Percentiles rank a stretch among this genome's conserved stretches.
phyloP scores from a whole-genome alignment of 1,140 invertebrate genomes.

The Pseudomyrmex sp. region DNA sequence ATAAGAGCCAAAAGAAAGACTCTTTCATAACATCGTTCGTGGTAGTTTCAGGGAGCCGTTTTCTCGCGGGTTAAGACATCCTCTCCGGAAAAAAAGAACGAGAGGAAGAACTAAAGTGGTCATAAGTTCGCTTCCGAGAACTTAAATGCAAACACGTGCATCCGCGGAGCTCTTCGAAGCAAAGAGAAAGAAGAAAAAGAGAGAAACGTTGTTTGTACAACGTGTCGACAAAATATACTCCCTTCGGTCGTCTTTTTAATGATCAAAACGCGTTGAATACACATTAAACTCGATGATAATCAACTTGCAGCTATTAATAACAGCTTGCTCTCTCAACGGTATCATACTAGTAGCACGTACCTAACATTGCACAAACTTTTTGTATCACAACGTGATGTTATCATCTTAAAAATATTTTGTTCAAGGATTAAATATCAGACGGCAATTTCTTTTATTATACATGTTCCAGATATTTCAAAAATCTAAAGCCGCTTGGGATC shows the following conservation, averaged over 20 bases:
- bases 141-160: constrained; percentile 45
- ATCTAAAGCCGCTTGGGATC: too few relatives aligned
- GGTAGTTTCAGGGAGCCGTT: background rate
- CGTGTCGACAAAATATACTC: constrained; percentile 41
- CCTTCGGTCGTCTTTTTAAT: constrained; percentile 15
- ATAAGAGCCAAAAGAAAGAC: background rate
- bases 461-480: too few relatives aligned
- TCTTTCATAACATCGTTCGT: background rate
- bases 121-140: constrained; percentile 30
- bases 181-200: constrained; percentile 18
- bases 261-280: constrained; percentile 4
- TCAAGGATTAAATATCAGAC: too few relatives aligned
- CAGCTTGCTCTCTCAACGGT: background rate
- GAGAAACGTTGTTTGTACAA: constrained; percentile 20
- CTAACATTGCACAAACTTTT: background rate
- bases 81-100: background rate
- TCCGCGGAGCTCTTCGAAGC: background rate
- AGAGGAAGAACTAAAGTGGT: background rate
- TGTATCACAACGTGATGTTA: too few relatives aligned
- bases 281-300: constrained; percentile 25
- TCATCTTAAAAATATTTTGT: too few relatives aligned
- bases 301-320: constrained; percentile 21
- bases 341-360: background rate
- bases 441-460: too few relatives aligned
- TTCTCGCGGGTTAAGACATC: background rate